Conservation (phyloP, 2,113 vertebrate species). For the Corythaeola cristata region DNA sequence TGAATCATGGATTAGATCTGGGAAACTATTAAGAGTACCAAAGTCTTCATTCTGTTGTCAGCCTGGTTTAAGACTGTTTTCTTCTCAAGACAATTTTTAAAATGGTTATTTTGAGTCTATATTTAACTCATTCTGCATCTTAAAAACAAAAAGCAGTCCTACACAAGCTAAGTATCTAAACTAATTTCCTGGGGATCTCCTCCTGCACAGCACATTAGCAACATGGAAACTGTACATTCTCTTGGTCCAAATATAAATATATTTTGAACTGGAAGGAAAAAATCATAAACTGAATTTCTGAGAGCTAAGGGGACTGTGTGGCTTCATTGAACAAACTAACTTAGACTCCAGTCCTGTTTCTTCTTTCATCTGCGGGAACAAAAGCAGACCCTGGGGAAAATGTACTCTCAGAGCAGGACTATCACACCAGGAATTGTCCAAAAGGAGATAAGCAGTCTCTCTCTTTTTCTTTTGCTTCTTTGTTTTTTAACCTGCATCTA, state of each 20-base stretch:
- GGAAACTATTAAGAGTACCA: neutral
- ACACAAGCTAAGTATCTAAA: neutral
- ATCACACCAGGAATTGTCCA: neutral
- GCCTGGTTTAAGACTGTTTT: neutral
- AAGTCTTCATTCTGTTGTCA: neutral
- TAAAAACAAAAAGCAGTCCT: neutral
- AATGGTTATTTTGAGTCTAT: neutral
- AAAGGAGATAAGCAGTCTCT: neutral
- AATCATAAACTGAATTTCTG: neutral
- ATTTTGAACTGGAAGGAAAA: neutral
- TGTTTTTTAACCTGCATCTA: neutral
- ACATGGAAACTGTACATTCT: neutral
- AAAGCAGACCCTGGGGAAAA: neutral
- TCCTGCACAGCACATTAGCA: accelerated
- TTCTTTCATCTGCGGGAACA: neutral
- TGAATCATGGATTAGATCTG: neutral
- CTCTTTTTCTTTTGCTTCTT: neutral
- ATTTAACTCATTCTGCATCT: neutral
- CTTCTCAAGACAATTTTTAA: neutral
- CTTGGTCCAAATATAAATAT: neutral
- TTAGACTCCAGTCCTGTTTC: neutral
- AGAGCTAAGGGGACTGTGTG: neutral
- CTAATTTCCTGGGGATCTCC: neutral
- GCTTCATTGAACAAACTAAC: neutral
- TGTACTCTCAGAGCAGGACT: neutral